Percentiles rank a stretch among this genome's conserved stretches.
Conservation (phyloP, 2,888 invertebrate species). For the Cenopis cana region DNA sequence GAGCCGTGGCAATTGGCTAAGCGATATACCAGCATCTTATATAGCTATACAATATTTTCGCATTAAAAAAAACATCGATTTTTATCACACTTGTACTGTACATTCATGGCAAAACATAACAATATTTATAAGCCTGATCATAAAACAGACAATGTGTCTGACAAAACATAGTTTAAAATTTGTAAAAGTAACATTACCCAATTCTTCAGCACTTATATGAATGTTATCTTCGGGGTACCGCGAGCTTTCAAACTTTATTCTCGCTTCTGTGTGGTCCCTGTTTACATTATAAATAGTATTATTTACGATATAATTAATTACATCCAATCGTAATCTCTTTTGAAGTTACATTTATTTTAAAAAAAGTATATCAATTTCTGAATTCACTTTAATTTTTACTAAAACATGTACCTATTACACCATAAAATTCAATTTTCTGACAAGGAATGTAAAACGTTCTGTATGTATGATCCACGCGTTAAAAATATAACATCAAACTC, state of each 20-base stretch:
- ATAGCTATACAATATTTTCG: conserved; percentile 54
- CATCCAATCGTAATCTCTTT: conserved; percentile 9
- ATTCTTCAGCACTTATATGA: conserved; percentile 42
- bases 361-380: not conserved
- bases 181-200: conserved; percentile 11
- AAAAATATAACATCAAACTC: conserved; percentile 22
- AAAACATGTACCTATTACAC: conserved; percentile 13
- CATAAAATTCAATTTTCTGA: conserved; percentile 44
- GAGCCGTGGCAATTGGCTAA: conserved; percentile 59
- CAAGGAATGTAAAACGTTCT: conserved; percentile 52
- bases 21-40: conserved; percentile 56
- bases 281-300: conserved; percentile 2
- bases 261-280: conserved; percentile 37
- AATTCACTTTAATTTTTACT: conserved; percentile 5
- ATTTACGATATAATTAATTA: conserved; percentile 7
- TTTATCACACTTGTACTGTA: conserved; percentile 80
- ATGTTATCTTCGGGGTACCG: conserved; percentile 45
- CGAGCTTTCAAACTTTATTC: conserved; percentile 32
- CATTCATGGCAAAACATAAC: conserved; percentile 72
- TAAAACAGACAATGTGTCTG: conserved; percentile 41
- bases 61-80: conserved; percentile 50
- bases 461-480: conserved; percentile 20
- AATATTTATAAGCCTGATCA: conserved; percentile 57
- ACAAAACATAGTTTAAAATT: conserved; percentile 36
- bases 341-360: conserved; percentile 5